Evolutionary conservation across 2,113 vertebrate species (phyloP).

Genomic region (Nothocercus julius): DNA sequence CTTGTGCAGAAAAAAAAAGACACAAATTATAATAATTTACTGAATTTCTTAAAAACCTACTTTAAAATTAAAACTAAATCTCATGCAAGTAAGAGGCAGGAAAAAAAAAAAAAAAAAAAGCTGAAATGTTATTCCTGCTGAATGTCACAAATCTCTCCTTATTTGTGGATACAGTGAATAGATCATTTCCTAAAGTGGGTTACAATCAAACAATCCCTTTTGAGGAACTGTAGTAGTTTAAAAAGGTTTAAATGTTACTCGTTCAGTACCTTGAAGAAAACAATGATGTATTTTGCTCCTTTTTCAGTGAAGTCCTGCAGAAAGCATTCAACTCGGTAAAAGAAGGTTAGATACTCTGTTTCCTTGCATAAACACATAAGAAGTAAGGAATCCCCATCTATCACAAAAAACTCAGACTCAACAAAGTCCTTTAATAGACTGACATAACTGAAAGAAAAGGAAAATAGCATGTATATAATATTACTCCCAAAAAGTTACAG

Average conservation of each 20-base stretch:
- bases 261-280: slow-evolving; percentile 69
- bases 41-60: background rate
- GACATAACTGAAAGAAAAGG: slow-evolving; percentile 44
- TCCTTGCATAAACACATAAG: slow-evolving; percentile 16
- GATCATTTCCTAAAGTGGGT: background rate
- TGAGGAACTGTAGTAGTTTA: background rate
- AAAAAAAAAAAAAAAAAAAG: background rate
- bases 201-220: background rate
- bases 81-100: background rate
- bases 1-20: background rate
- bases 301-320: slow-evolving; percentile 66
- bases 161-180: background rate
- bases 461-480: background rate
- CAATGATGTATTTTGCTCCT: slow-evolving; percentile 62
- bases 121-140: background rate
- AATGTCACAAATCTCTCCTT: background rate
- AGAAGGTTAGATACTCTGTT: slow-evolving; percentile 55
- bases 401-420: slow-evolving; percentile 71
- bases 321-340: slow-evolving; percentile 63
- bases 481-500: background rate
- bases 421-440: slow-evolving; percentile 67
- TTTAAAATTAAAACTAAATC: background rate
- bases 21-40: background rate
- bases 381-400: slow-evolving; percentile 71
- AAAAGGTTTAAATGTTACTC: background rate